phyloP scores from a whole-genome alignment of 2,888 invertebrate species.

The Cephus spinipes region DNA sequence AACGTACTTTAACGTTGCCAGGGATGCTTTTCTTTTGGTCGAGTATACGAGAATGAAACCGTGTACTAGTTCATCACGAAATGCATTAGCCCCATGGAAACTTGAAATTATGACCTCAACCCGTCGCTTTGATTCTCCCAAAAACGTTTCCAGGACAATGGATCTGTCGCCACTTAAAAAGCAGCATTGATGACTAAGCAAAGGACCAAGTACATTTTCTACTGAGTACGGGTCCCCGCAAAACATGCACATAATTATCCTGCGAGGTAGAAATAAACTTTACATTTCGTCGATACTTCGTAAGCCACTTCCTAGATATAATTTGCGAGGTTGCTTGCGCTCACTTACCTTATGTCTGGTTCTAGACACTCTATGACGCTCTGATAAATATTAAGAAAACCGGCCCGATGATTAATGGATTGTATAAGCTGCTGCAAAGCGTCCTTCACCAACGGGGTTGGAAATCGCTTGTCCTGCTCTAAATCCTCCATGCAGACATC shows the following conservation, averaged over 20 bases:
- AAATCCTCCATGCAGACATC: slow-evolving; percentile 75
- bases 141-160: slow-evolving; percentile 90
- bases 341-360: slow-evolving; percentile 81
- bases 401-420: slow-evolving; percentile 83
- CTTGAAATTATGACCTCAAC: slow-evolving; percentile 94
- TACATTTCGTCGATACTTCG: background rate
- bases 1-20: slow-evolving; percentile 88
- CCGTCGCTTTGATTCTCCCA: slow-evolving; percentile 90
- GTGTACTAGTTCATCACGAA: slow-evolving; percentile 91
- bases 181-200: slow-evolving; percentile 88
- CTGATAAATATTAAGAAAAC: slow-evolving; percentile 78
- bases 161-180: slow-evolving; percentile 88
- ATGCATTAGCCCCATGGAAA: slow-evolving; percentile 93
- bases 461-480: slow-evolving; percentile 72
- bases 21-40: slow-evolving; percentile 92
- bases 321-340: background rate
- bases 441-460: slow-evolving; percentile 76
- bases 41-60: slow-evolving; percentile 96
- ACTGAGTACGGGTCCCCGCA: slow-evolving; percentile 95
- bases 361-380: slow-evolving; percentile 84
- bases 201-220: slow-evolving; percentile 88
- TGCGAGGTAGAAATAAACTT: slow-evolving; percentile 50
- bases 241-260: slow-evolving; percentile 95
- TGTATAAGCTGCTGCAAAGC: slow-evolving; percentile 81
- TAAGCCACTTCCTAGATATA: background rate